Base-by-base conservation (phyloP, 2,888 invertebrate species). In the Idaea aversata region DNA sequence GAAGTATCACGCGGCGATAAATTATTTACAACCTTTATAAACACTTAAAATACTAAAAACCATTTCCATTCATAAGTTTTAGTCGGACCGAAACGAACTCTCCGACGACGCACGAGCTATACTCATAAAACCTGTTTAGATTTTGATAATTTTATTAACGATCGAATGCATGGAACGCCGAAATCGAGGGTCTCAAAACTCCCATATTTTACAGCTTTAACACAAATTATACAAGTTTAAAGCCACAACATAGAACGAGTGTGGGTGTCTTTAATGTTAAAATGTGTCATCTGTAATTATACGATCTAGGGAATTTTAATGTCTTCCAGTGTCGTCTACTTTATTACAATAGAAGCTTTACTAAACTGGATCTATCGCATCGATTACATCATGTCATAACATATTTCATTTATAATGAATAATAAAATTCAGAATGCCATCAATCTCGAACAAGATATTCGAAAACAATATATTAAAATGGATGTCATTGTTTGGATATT, bases 91-190 rank as follows among this genome's bases (percentile, higher is more conserved):
- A 84, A 83, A 83, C 84, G 84, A 83, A 86, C 82, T 82, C 84
- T 84, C 83, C 80, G 75, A 84, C 86, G 86, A 85, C 86, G 86
- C 90, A 88, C 90, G 88, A 88, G 88, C 87, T 83, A 84, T 83
- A 81, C 83, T 86, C 87, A 87, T 86, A 88, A 88, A 93, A 93
- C 93, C 91, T 84, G 92, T 92, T 93, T 91, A 86, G 90, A 89
- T 91, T 91, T 93, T 93, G 92, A 93, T 93, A 91, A 93, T 93
- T 93, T 93, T 93, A 93, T 91, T 92, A 92, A 92, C 90, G 90
- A 89, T 86, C 90, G 84, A 87, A 89, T 86, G 87, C 86, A 88
- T 81, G 89, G 87, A 86, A 84, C 88, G 81, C 82, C 82, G 85
- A 84, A 81, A 83, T 84, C 85, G 86, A 88, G 88, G 85, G 84